phyloP scores from a whole-genome alignment of 30 jellyfish, hydroid and myxozoan genomes.

The Sanderia malayensis region DNA sequence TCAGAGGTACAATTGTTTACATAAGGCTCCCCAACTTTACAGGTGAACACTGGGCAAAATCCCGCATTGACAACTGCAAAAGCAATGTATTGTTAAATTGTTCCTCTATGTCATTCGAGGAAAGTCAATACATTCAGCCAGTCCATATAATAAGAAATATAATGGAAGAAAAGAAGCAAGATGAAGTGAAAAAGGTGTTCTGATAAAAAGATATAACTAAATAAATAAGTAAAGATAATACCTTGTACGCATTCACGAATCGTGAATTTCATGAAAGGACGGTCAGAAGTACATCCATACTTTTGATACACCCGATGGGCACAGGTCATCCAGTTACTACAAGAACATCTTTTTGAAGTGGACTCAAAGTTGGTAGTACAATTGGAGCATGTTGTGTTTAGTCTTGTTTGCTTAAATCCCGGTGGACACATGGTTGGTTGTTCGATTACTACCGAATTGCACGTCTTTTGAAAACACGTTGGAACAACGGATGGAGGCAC shows the following conservation, averaged over 20 bases:
- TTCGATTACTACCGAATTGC: conserved; percentile 12
- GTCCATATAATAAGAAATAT: too few relatives aligned
- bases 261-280: conserved; percentile 66
- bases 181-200: too few relatives aligned
- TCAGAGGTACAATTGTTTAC: conserved; percentile 22
- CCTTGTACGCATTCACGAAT: conserved; percentile 87
- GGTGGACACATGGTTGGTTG: conserved; percentile 81
- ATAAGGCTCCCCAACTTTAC: conserved; percentile 2
- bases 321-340: conserved; percentile 83
- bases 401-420: conserved; percentile 67
- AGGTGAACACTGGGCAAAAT: conserved; percentile 27
- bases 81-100: not conserved
- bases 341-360: conserved; percentile 39
- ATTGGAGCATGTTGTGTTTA: conserved; percentile 48
- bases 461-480: conserved; percentile 33
- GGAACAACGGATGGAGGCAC: not conserved
- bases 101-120: too few relatives aligned
- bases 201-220: too few relatives aligned
- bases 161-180: too few relatives aligned
- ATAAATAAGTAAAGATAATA: too few relatives aligned
- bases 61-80: conserved; percentile 58
- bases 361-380: conserved; percentile 74
- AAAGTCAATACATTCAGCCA: too few relatives aligned
- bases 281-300: conserved; percentile 33
- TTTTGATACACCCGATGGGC: conserved; percentile 78